Conservation (phyloP, 1,140 invertebrate genomes). For the Alviniconcha marisindica region DNA sequence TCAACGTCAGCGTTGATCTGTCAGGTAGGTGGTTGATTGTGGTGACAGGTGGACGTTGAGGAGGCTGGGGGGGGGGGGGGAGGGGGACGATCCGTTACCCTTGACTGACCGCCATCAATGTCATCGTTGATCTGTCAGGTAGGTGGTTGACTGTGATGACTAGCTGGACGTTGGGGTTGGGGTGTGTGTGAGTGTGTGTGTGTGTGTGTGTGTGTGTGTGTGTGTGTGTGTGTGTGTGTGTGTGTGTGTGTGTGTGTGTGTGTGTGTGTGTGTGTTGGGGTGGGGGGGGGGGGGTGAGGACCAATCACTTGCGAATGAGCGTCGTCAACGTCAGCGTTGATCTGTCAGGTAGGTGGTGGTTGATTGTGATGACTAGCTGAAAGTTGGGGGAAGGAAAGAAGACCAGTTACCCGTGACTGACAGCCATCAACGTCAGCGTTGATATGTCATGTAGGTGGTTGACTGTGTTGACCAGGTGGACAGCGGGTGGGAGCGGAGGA, state of each 20-base stretch:
- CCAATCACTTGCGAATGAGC: slow-evolving; percentile 60
- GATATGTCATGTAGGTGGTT: slow-evolving; percentile 59
- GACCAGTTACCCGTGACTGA: slow-evolving; percentile 58
- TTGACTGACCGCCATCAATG: slow-evolving; percentile 55
- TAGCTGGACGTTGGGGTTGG: not conserved
- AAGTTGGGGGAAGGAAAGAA: not conserved
- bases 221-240: too few species aligned
- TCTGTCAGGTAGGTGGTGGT: slow-evolving; percentile 55
- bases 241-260: too few species aligned
- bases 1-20: slow-evolving; percentile 63
- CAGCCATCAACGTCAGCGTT: slow-evolving; percentile 60
- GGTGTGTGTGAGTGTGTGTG: too few species aligned
- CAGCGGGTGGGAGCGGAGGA: slow-evolving; percentile 56
- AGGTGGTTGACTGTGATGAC: not conserved
- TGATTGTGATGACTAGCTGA: not conserved
- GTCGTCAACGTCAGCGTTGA: slow-evolving; percentile 65
- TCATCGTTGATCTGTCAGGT: slow-evolving; percentile 67
- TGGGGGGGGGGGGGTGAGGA: slow-evolving; percentile 60
- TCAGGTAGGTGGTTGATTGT: slow-evolving; percentile 50
- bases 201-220: too few species aligned
- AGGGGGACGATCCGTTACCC: slow-evolving; percentile 53
- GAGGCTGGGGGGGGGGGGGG: slow-evolving; percentile 49
- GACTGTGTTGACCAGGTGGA: not conserved
- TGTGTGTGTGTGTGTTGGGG: too few species aligned
- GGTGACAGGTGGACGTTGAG: not conserved